Conservation (phyloP, 2,888 invertebrate species). For the Lasioglossum vierecki region DNA sequence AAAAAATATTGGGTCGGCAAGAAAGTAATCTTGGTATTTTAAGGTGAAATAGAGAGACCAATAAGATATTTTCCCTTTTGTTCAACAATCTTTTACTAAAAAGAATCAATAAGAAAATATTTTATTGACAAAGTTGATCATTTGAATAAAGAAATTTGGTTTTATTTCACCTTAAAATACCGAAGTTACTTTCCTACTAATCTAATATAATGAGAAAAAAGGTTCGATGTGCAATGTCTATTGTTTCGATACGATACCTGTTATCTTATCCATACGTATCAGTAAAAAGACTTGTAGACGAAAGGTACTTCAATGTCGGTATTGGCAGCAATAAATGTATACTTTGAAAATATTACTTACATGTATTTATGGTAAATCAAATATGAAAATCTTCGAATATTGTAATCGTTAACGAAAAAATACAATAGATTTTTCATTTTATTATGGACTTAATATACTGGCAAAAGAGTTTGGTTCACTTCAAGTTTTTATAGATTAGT, state of each 20-base stretch:
- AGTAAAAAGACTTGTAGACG: not conserved
- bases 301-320: constrained; percentile 1
- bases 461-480: not conserved
- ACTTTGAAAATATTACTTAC: not conserved
- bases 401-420: not conserved
- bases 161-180: too few species aligned
- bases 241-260: not conserved
- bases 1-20: not conserved
- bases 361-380: not conserved
- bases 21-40: too few species aligned
- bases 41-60: too few species aligned
- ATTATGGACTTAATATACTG: not conserved
- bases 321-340: not conserved
- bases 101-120: too few species aligned
- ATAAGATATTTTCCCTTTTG: too few species aligned
- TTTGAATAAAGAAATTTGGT: too few species aligned
- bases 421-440: not conserved
- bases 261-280: constrained; percentile 37
- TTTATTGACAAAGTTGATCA: too few species aligned
- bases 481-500: not conserved
- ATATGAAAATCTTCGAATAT: not conserved
- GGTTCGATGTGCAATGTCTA: not conserved
- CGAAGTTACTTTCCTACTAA: too few species aligned
- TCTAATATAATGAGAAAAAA: not conserved
- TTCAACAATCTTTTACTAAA: too few species aligned